phyloP scores from a whole-genome alignment of 2,797 vertebrate genomes.

The Trachurus trachurus region DNA sequence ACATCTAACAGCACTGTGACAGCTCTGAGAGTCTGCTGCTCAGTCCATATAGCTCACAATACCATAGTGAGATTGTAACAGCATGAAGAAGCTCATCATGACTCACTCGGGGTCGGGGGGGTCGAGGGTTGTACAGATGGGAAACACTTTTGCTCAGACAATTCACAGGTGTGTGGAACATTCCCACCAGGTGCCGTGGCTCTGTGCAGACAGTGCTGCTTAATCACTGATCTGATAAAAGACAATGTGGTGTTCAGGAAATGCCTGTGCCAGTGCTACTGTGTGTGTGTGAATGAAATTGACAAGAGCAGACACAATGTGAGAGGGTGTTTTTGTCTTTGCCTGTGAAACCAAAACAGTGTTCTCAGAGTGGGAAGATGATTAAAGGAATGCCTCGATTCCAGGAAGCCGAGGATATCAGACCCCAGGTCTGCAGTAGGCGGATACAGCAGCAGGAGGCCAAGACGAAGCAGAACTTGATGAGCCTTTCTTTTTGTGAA shows the following conservation, averaged over 20 bases:
- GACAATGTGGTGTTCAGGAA: conserved; percentile 20
- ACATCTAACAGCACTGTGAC: not conserved
- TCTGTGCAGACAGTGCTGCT: conserved; percentile 30
- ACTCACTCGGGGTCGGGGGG: conserved; percentile 28
- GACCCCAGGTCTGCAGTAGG: conserved; percentile 19
- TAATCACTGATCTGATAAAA: conserved; percentile 41
- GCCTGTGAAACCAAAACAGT: not conserved
- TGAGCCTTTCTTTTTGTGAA: conserved; percentile 13
- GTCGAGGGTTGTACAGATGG: conserved; percentile 25
- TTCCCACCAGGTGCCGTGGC: conserved; percentile 59
- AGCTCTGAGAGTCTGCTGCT: conserved; percentile 13
- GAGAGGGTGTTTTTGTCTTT: conserved; percentile 6
- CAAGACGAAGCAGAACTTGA: conserved; percentile 2
- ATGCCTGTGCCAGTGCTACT: not conserved
- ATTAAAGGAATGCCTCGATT: conserved; percentile 44
- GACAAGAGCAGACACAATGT: conserved; percentile 19
- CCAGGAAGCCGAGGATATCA: conserved; percentile 37
- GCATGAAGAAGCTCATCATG: conserved; percentile 9
- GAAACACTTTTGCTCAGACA: conserved; percentile 50
- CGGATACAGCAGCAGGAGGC: conserved; percentile 1
- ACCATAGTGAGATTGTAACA: not conserved
- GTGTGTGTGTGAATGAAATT: conserved; percentile 18
- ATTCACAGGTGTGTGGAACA: conserved; percentile 72
- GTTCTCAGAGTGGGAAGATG: not conserved
- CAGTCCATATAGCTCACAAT: not conserved